These are phyloP conservation scores for Hemicentrotus pulcherrimus DNA, from an alignment of 35 echinoderm and acorn worm species.

Conservation along the genomic window DNA sequence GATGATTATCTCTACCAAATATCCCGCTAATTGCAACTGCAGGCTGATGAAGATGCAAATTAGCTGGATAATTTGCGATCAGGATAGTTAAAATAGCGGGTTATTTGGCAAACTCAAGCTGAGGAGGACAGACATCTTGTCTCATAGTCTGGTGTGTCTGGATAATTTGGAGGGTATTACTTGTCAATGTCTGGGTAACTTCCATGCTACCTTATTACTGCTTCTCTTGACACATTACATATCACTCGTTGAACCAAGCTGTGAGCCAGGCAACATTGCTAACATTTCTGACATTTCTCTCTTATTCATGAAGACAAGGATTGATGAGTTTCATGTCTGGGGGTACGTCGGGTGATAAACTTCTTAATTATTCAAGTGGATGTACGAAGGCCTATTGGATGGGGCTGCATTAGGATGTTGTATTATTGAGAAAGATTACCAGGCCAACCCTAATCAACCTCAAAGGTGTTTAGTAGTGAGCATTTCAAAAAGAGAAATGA, in stretches of 20 bases:
- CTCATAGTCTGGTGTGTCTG: too few relatives aligned
- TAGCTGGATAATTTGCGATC: too few relatives aligned
- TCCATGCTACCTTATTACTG: background rate
- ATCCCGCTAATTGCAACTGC: too few relatives aligned
- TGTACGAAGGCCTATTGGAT: background rate
- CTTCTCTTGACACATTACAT: background rate
- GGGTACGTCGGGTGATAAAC: background rate
- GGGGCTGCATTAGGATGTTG: background rate
- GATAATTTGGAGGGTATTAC: background rate
- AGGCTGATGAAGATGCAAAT: too few relatives aligned
- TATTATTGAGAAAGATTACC: background rate
- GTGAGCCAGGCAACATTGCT: background rate
- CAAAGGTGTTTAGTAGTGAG: background rate
- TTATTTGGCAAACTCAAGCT: too few relatives aligned
- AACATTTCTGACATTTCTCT: conserved; percentile 19
- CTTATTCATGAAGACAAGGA: background rate
- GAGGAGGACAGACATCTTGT: too few relatives aligned
- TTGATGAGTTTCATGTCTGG: background rate
- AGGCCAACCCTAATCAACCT: background rate
- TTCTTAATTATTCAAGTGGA: background rate
- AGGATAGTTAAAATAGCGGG: too few relatives aligned
- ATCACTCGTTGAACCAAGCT: background rate
- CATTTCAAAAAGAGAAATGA: background rate
- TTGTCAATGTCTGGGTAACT: background rate
- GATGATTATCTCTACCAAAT: too few relatives aligned